Evolutionary conservation across 2,113 vertebrate genomes (phyloP).

Genomic region (Dipodomys merriami): DNA sequence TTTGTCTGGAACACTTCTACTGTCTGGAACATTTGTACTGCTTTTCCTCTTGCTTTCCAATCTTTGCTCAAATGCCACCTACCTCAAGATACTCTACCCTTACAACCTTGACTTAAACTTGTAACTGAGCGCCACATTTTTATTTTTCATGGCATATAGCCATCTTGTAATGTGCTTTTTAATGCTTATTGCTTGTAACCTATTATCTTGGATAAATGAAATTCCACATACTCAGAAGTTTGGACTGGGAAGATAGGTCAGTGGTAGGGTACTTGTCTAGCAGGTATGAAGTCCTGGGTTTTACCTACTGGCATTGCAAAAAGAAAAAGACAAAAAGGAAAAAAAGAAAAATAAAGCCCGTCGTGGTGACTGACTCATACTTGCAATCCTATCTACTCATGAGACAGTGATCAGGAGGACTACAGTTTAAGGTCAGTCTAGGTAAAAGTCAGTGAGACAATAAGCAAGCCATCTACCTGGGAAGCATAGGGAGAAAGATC

Average conservation of each 20-base stretch:
- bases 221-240: conserved; percentile 26
- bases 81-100: background rate
- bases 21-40: background rate
- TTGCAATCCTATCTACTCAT: too few species aligned
- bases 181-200: conserved; percentile 17
- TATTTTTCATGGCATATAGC: conserved; percentile 4
- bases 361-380: too few species aligned
- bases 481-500: too few species aligned
- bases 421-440: too few species aligned
- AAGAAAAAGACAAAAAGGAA: background rate
- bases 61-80: conserved; percentile 15
- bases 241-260: background rate
- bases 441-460: too few species aligned
- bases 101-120: background rate
- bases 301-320: background rate
- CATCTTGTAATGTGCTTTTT: conserved; percentile 8
- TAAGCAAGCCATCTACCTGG: too few species aligned
- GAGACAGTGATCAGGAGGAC: too few species aligned
- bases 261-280: background rate
- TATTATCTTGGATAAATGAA: conserved; percentile 18
- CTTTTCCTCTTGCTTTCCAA: background rate
- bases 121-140: background rate
- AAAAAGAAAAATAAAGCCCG: too few species aligned
- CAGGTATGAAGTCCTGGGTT: background rate
- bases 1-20: conserved; percentile 28